phyloP scores from a whole-genome alignment of 2,113 vertebrate species.

The Alligator sinensis region DNA sequence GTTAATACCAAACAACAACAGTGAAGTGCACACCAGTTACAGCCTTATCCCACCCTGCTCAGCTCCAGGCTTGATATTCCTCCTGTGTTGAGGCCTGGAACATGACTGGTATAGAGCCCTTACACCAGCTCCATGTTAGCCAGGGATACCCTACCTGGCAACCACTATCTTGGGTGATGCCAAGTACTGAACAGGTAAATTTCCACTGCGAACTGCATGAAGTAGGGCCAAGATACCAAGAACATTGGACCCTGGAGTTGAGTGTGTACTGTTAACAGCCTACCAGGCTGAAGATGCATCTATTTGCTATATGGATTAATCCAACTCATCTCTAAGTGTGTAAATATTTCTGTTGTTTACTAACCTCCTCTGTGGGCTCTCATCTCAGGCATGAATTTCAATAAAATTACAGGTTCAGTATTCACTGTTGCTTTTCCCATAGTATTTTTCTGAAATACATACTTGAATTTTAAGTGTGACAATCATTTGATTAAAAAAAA shows the following conservation, averaged over 20 bases:
- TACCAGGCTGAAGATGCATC: conserved; percentile 19
- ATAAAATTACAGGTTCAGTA: conserved; percentile 15
- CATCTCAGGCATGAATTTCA: conserved; percentile 20
- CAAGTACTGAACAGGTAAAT: neutral
- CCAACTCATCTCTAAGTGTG: neutral
- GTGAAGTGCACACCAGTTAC: neutral
- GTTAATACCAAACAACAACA: neutral
- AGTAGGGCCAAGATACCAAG: neutral
- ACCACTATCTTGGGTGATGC: neutral
- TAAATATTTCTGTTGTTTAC: conserved; percentile 41
- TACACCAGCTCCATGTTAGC: neutral
- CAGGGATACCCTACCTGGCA: neutral
- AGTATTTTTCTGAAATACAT: neutral
- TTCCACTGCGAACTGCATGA: neutral
- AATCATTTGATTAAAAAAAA: neutral
- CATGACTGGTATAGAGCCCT: neutral
- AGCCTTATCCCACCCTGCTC: neutral
- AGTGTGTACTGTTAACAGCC: neutral
- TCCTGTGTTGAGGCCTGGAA: too few relatives aligned
- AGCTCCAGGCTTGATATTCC: too few relatives aligned
- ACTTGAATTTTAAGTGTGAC: conserved; percentile 15
- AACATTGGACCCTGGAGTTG: neutral
- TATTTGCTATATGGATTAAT: conserved; percentile 36
- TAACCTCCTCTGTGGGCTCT: conserved; percentile 5
- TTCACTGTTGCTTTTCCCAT: conserved; percentile 3